These are phyloP conservation scores for Delichon dasypus DNA, from an alignment of 2,797 vertebrate genomes.

Conservation along the genomic window DNA sequence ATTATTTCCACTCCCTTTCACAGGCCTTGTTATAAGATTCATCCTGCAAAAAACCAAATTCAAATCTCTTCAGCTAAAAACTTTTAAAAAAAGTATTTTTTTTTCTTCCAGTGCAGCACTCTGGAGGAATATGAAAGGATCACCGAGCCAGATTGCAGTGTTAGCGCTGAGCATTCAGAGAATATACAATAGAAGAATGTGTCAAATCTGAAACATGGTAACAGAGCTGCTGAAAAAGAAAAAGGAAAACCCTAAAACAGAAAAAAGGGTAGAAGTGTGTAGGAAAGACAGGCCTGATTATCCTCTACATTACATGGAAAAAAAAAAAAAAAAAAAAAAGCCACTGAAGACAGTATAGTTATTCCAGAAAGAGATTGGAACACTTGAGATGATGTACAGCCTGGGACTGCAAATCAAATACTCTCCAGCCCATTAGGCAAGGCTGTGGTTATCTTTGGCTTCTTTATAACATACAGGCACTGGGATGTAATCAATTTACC, in stretches of 20 bases:
- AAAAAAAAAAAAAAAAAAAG: not conserved
- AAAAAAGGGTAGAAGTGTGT: not conserved
- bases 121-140: constrained; percentile 13
- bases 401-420: constrained; percentile 49
- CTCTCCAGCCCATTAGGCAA: constrained; percentile 64
- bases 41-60: not conserved
- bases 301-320: not conserved
- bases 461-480: constrained; percentile 12
- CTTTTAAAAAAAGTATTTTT: not conserved
- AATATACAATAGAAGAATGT: constrained; percentile 17
- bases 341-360: constrained; percentile 18
- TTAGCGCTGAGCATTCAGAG: constrained; percentile 4
- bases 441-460: constrained; percentile 58
- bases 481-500: constrained; percentile 50
- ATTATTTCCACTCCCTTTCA: not conserved
- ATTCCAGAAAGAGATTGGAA: constrained; percentile 41
- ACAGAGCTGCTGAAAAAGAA: constrained; percentile 14
- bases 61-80: not conserved
- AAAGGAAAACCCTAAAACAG: constrained; percentile 3
- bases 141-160: constrained; percentile 1
- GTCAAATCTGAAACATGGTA: constrained; percentile 17
- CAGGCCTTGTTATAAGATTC: not conserved
- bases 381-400: constrained; percentile 42
- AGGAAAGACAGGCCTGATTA: constrained; percentile 47
- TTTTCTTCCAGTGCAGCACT: not conserved